phyloP scores from a whole-genome alignment of 2,797 vertebrate genomes.

The Pseudochirops cupreus region DNA sequence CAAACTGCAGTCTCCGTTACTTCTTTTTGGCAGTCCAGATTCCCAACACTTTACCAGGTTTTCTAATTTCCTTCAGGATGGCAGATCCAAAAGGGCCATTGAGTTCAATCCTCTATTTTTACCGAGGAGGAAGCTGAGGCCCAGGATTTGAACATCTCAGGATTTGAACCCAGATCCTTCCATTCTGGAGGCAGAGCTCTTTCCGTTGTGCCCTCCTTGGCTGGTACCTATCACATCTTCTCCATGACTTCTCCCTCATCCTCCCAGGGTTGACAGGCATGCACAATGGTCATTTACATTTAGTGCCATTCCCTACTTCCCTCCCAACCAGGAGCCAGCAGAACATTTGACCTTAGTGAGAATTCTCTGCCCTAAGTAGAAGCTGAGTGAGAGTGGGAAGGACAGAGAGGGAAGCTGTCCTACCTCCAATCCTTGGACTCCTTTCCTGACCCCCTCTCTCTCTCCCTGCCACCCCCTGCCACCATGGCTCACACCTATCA shows the following conservation, averaged over 20 bases:
- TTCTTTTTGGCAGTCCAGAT: neutral
- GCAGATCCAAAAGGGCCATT: neutral
- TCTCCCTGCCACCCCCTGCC: neutral
- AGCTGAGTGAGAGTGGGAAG: neutral
- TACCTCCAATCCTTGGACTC: neutral
- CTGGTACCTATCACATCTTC: neutral
- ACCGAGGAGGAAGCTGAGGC: neutral
- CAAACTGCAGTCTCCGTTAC: neutral
- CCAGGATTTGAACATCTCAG: neutral
- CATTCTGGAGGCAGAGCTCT: neutral
- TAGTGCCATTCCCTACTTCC: neutral
- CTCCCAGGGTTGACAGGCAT: neutral
- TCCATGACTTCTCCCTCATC: neutral
- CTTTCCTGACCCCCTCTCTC: neutral
- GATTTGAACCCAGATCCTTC: neutral
- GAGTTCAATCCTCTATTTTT: neutral
- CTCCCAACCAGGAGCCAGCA: neutral
- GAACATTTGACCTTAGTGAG: neutral
- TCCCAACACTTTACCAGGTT: neutral
- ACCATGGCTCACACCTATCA: neutral
- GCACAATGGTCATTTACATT: neutral
- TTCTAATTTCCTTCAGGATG: neutral
- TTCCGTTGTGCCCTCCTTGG: neutral
- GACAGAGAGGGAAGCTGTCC: neutral
- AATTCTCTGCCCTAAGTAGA: rapidly evolving